Evolutionary conservation across 2,888 invertebrate genomes (phyloP).

Genomic region (Arge pagana): DNA sequence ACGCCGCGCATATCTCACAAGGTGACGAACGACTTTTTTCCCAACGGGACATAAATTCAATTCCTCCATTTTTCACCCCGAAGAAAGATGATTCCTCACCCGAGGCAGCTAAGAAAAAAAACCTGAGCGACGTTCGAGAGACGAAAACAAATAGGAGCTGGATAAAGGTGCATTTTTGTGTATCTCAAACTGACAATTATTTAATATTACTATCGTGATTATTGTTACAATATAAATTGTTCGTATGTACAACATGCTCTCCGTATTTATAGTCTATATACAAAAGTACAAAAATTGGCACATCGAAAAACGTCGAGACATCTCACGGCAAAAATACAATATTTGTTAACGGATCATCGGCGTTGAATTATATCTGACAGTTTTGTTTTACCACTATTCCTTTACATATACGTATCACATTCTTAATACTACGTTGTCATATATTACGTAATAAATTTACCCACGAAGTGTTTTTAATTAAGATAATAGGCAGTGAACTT

Average conservation of each 20-base stretch:
- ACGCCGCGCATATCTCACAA: constrained; percentile 40
- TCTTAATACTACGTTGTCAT: too few species aligned
- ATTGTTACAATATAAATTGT: constrained; percentile 15
- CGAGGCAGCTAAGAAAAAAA: background rate
- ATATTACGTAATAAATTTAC: too few species aligned
- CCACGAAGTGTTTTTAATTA: too few species aligned
- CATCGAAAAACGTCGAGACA: constrained; percentile 38
- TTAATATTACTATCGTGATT: constrained; percentile 1
- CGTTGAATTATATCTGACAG: too few species aligned
- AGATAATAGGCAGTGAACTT: too few species aligned
- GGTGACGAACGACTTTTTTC: constrained; percentile 49
- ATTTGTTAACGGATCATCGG: too few species aligned
- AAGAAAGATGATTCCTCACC: background rate
- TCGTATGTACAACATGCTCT: constrained; percentile 23
- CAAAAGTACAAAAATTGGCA: constrained; percentile 56
- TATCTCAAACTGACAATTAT: constrained; percentile 6
- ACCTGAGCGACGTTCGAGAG: too few species aligned
- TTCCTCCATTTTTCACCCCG: constrained; percentile 5
- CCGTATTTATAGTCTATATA: constrained; percentile 41
- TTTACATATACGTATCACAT: too few species aligned
- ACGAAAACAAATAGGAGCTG: background rate
- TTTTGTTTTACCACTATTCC: too few species aligned
- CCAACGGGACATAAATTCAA: background rate
- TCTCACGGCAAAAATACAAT: too few species aligned
- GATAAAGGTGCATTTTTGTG: background rate